Base-by-base conservation (phyloP, 2,113 vertebrate species). In the Sapayoa aenigma region DNA sequence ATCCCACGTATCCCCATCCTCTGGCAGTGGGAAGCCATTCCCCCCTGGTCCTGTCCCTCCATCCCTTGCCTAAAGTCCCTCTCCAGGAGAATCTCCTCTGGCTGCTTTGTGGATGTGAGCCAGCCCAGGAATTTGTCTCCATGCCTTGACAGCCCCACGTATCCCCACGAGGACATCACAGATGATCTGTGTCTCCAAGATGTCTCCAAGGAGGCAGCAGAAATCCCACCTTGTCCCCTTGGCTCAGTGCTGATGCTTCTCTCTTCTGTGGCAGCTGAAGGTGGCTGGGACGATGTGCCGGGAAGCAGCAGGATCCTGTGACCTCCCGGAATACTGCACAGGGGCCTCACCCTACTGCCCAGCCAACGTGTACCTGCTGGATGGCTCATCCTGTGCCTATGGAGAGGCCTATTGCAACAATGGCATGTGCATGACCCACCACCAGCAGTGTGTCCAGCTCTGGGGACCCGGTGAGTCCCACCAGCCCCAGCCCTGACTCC, bases 261-360 rank as follows among this genome's bases (percentile, higher is more conserved):
- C 47, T 44, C 16, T 67, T 52, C 53, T 35, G 15, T 0, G 14
- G 11, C 93, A 99, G 99, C 79, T 99, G 46, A 99, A 99, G 96
- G 96, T 97, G 24, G 98, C 99, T 0, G 99, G 99, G 12, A 98
- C 98, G 3, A 95, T 97, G 93, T 99, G 99, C 94, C 98, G 99
- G 33, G 98, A 97, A 3, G 98, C 98, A 0, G 98, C 98, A 0
- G 99, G 99, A 2, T 96, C 98, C 3, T 99, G 99, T 7, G 99
- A 99, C 97, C 99, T 99, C 24, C 99, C 99, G 0, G 99, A 99
- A 55, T 99, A 98, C 96, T 99, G 99, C 98, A 99, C 98, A 0
- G 99, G 99, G 1, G 96, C 97, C 4, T 99, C 99, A 0, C 98
- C 99, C 0, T 98, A 98, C 97, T 99, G 99, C 80, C 99, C 99